These are phyloP conservation scores for Metalampra italica DNA, from an alignment of 2,888 invertebrate species.

Conservation along the genomic window DNA sequence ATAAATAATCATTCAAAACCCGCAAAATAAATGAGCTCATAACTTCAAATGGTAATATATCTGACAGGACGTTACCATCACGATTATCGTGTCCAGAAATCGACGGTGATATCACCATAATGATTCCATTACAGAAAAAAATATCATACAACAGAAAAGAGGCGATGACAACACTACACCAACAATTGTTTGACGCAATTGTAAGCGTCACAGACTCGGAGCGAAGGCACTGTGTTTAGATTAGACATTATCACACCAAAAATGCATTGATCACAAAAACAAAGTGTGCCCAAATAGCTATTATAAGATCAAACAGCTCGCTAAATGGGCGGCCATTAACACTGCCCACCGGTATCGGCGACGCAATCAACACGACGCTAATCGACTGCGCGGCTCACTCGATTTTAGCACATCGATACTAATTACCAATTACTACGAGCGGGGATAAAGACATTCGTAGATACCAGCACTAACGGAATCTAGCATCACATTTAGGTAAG, in stretches of 20 bases:
- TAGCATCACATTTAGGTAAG: too few species aligned
- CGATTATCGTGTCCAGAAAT: conserved; percentile 62
- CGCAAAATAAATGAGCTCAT: conserved; percentile 60
- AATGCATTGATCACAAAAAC: conserved; percentile 64
- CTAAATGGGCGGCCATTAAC: conserved; percentile 61
- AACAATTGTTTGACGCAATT: conserved; percentile 61
- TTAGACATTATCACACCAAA: conserved; percentile 55
- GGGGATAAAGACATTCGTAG: conserved; percentile 39
- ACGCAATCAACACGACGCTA: conserved; percentile 58
- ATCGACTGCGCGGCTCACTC: conserved; percentile 51
- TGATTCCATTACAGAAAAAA: conserved; percentile 56
- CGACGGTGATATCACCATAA: conserved; percentile 62
- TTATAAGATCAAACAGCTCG: conserved; percentile 57
- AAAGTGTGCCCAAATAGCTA: conserved; percentile 57
- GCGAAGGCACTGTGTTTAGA: conserved; percentile 39
- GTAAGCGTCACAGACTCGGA: conserved; percentile 34
- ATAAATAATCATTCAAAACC: conserved; percentile 50
- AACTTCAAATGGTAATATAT: conserved; percentile 51
- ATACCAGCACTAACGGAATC: conserved; percentile 7
- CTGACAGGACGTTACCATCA: conserved; percentile 59
- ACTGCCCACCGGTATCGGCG: conserved; percentile 54
- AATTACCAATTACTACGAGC: conserved; percentile 61
- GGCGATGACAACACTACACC: conserved; percentile 58
- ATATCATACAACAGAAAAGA: conserved; percentile 44
- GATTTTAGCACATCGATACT: conserved; percentile 68